Evolutionary conservation across 53 echinoderm and acorn worm species (phyloP).

Genomic region (Holothuria scabra): DNA sequence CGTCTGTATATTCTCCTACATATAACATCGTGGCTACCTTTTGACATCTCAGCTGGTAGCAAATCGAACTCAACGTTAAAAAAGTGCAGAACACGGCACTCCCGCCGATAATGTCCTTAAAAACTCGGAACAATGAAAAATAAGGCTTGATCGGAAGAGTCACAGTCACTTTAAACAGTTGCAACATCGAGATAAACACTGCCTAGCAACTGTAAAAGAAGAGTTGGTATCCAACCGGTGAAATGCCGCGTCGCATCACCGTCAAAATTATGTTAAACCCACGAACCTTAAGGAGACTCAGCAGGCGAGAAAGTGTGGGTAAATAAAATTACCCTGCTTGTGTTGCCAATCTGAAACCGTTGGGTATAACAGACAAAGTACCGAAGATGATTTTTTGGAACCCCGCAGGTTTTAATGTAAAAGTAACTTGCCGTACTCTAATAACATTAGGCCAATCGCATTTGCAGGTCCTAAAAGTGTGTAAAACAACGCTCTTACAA

Average conservation of each 20-base stretch:
- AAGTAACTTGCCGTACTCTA: slow-evolving; percentile 3
- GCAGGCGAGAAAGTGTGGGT: slow-evolving; percentile 31
- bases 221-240: slow-evolving; percentile 19
- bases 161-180: slow-evolving; percentile 26
- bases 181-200: neutral
- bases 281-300: slow-evolving; percentile 22
- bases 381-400: slow-evolving; percentile 8
- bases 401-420: slow-evolving; percentile 11
- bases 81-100: neutral
- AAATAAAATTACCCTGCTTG: slow-evolving; percentile 28
- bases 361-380: neutral
- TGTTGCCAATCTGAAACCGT: neutral
- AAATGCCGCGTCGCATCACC: slow-evolving; percentile 1
- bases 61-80: no score
- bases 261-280: slow-evolving; percentile 41
- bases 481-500: slow-evolving; percentile 35
- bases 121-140: slow-evolving; percentile 9
- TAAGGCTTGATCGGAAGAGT: neutral
- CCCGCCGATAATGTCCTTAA: slow-evolving; percentile 1
- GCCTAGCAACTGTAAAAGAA: slow-evolving; percentile 30
- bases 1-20: no score
- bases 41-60: no score
- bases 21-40: no score
- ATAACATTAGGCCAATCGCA: slow-evolving; percentile 32
- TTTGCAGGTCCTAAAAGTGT: neutral